phyloP scores from a whole-genome alignment of 2,113 vertebrate species.

The Cricetomys ansorgei region DNA sequence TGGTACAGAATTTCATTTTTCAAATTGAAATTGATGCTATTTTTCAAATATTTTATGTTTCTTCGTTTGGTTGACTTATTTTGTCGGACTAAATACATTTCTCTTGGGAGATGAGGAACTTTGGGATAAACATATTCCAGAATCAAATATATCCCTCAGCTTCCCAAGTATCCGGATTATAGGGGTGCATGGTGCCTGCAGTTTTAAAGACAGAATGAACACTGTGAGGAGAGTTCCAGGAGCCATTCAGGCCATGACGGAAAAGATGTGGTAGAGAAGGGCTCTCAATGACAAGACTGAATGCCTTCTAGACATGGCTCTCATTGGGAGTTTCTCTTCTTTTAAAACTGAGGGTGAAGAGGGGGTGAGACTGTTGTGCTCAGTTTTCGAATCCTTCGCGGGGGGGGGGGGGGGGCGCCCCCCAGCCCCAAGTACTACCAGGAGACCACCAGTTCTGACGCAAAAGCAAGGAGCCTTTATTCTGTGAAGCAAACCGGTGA shows the following conservation, averaged over 20 bases:
- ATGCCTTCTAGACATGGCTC: not conserved
- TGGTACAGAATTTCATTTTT: not conserved
- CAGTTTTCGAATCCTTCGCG: too few relatives aligned
- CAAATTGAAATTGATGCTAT: not conserved
- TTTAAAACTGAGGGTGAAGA: not conserved
- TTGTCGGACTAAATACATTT: not conserved
- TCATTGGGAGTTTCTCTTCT: not conserved
- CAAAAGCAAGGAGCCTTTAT: too few relatives aligned
- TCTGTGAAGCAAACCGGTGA: too few relatives aligned
- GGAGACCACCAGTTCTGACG: too few relatives aligned
- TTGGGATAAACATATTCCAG: not conserved
- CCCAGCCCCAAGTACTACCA: too few relatives aligned
- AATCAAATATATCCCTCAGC: not conserved
- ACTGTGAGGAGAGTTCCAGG: not conserved
- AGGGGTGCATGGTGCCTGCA: not conserved
- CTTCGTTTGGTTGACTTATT: not conserved
- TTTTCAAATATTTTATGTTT: not conserved
- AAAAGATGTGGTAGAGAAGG: not conserved
- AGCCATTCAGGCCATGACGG: not conserved
- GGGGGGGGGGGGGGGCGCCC: too few relatives aligned
- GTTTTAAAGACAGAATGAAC: not conserved
- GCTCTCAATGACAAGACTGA: not conserved
- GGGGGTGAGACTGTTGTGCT: too few relatives aligned
- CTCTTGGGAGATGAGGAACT: not conserved
- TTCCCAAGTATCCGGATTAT: not conserved